These are phyloP conservation scores for Takifugu bimaculatus DNA, from an alignment of 2,113 vertebrate species.

Conservation along the genomic window DNA sequence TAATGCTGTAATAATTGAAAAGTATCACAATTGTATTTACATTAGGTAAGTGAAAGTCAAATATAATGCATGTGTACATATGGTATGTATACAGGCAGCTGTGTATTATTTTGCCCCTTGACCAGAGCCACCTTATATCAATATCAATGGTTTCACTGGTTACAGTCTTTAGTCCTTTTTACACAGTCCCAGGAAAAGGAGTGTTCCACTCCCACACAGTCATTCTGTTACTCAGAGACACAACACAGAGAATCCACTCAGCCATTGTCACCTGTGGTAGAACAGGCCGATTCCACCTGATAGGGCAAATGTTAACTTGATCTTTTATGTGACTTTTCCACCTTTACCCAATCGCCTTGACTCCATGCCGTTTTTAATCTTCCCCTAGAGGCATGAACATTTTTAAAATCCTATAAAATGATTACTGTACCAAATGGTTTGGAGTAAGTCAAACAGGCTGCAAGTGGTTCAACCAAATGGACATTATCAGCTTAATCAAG, in stretches of 20 bases:
- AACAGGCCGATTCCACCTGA: conserved; percentile 26
- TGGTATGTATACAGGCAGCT: conserved; percentile 46
- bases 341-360: too few relatives aligned
- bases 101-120: conserved; percentile 42
- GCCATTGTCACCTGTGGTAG: conserved; percentile 20
- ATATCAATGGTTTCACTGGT: conserved; percentile 27
- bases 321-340: too few relatives aligned
- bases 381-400: too few relatives aligned
- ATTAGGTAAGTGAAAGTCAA: conserved; percentile 68
- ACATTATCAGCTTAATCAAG: too few relatives aligned
- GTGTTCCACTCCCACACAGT: conserved; percentile 1
- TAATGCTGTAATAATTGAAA: conserved; percentile 70
- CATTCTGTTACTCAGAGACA: conserved; percentile 4
- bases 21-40: conserved; percentile 73
- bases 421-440: too few relatives aligned
- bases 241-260: conserved; percentile 23
- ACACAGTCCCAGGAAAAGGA: conserved; percentile 37
- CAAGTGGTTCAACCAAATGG: too few relatives aligned
- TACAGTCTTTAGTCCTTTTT: conserved; percentile 28
- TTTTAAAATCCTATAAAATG: too few relatives aligned
- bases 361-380: too few relatives aligned
- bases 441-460: too few relatives aligned
- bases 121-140: conserved; percentile 30
- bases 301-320: too few relatives aligned
- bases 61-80: conserved; percentile 64